Conservation (phyloP, 1,140 invertebrate species). For the Potamilus streckersoni region DNA sequence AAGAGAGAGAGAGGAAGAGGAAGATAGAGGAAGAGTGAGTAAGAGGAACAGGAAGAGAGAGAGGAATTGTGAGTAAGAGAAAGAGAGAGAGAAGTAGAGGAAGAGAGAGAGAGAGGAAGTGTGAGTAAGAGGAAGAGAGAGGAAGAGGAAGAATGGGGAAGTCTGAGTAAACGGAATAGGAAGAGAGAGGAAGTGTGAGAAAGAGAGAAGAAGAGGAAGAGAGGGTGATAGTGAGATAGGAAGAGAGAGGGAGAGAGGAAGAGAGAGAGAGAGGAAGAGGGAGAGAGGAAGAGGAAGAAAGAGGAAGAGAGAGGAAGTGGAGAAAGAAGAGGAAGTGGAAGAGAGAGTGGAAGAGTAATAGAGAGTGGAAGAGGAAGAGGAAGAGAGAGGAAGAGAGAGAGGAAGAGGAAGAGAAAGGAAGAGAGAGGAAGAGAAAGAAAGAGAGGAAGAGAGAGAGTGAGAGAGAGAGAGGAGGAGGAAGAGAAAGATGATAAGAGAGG, state of each 20-base stretch:
- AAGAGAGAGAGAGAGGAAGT: slow-evolving; percentile 1
- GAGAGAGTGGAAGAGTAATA: not conserved
- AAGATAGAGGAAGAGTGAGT: not conserved
- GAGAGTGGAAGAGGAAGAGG: not conserved
- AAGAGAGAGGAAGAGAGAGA: not conserved
- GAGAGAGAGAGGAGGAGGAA: not conserved
- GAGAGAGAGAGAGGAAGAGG: slow-evolving; percentile 1
- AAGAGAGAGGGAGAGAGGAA: not conserved
- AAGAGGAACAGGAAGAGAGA: not conserved
- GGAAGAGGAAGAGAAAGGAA: not conserved
- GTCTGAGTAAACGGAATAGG: too few relatives aligned
- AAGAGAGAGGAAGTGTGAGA: not conserved
- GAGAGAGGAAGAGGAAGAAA: slow-evolving; percentile 3
- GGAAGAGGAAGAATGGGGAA: not conserved
- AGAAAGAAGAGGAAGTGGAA: not conserved
- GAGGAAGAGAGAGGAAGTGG: slow-evolving; percentile 1
- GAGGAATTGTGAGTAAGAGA: not conserved
- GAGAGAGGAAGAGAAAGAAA: not conserved
- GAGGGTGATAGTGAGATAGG: not conserved
- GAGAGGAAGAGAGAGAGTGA: too few relatives aligned
- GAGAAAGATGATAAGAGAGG: slow-evolving; percentile 3
- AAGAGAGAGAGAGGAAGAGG: slow-evolving; percentile 3
- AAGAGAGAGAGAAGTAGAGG: slow-evolving; percentile 1
- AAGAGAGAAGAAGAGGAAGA: not conserved
- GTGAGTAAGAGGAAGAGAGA: not conserved